phyloP scores from a whole-genome alignment of 2,113 vertebrate genomes.

The Callipepla californica region DNA sequence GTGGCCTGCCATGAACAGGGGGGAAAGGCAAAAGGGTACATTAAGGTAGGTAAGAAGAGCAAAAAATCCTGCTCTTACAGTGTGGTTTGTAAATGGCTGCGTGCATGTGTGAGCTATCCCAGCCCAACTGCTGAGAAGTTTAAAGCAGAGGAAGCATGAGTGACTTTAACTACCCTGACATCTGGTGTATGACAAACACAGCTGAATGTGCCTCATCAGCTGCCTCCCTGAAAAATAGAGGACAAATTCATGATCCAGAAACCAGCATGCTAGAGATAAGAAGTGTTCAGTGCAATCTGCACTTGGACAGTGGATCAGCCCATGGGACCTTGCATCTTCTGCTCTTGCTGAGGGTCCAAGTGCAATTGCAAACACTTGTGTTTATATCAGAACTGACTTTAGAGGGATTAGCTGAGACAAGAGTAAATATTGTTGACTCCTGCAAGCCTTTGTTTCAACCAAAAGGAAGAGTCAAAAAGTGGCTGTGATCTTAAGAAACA shows the following conservation, averaged over 20 bases:
- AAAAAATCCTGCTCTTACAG: not conserved
- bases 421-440: not conserved
- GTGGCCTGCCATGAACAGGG: slow-evolving; percentile 77
- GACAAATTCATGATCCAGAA: slow-evolving; percentile 65
- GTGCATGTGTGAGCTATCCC: not conserved
- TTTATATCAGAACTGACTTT: not conserved
- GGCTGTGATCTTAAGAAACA: not conserved
- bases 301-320: not conserved
- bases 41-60: not conserved
- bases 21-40: not conserved
- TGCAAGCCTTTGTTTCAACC: not conserved
- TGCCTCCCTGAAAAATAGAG: slow-evolving; percentile 20
- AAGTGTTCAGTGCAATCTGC: not conserved
- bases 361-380: not conserved
- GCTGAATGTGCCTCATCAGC: slow-evolving; percentile 32
- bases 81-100: not conserved
- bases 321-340: not conserved
- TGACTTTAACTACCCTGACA: slow-evolving; percentile 42
- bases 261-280: not conserved
- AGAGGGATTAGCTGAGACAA: not conserved
- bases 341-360: not conserved
- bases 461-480: not conserved
- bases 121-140: not conserved
- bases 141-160: slow-evolving; percentile 43
- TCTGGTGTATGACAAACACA: slow-evolving; percentile 54